Conservation (phyloP, 2,113 vertebrate genomes). For the Forbesichthys papilliferus region DNA sequence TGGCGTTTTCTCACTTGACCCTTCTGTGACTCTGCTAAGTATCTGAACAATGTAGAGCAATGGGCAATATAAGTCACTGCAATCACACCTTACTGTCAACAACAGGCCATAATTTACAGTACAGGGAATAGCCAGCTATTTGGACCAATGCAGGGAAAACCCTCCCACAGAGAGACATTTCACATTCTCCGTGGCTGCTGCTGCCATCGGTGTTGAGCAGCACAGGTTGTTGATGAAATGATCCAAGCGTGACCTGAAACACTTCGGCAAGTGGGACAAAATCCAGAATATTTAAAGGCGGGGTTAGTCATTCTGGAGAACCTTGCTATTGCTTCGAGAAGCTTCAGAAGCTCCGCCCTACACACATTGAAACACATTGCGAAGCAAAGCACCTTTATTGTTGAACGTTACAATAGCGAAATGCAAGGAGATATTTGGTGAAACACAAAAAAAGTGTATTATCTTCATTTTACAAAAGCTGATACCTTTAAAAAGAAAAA, state of each 20-base stretch:
- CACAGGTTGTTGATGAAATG: slow-evolving; percentile 17
- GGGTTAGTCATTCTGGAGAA: too few species aligned
- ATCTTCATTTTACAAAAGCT: too few species aligned
- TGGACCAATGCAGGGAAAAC: slow-evolving; percentile 43
- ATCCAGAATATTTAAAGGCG: slow-evolving; percentile 37
- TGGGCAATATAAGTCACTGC: slow-evolving; percentile 60
- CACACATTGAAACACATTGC: too few species aligned
- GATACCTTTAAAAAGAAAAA: too few species aligned
- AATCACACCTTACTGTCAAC: slow-evolving; percentile 65
- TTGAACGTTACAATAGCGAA: too few species aligned
- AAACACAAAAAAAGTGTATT: too few species aligned
- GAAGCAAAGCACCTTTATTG: too few species aligned
- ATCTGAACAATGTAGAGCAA: slow-evolving; percentile 55
- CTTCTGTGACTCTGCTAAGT: slow-evolving; percentile 64
- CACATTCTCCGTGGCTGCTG: slow-evolving; percentile 38
- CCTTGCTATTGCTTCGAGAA: too few species aligned
- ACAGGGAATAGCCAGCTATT: slow-evolving; percentile 46
- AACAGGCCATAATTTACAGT: slow-evolving; percentile 57
- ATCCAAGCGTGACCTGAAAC: slow-evolving; percentile 29
- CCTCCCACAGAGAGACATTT: slow-evolving; percentile 29
- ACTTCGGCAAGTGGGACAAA: slow-evolving; percentile 29
- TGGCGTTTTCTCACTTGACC: slow-evolving; percentile 51
- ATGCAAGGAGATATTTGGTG: too few species aligned
- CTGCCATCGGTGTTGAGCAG: slow-evolving; percentile 4
- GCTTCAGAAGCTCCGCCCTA: too few species aligned